Base-by-base conservation (phyloP, 2,797 vertebrate genomes). In the Falco peregrinus region DNA sequence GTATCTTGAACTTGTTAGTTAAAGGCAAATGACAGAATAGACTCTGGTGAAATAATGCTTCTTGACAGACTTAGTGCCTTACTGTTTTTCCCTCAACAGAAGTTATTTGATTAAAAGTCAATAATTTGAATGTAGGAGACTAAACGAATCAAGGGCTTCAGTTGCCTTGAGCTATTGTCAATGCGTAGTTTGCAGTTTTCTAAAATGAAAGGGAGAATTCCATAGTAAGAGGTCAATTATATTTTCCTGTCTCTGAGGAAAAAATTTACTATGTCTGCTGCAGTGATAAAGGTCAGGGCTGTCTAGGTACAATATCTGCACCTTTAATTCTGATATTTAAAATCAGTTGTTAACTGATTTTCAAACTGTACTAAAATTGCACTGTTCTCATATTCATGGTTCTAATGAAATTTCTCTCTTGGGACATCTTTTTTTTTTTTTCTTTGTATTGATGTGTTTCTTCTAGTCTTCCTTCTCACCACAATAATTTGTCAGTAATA, bases 181-280 rank as follows among this genome's bases (percentile, higher is more conserved):
- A 95, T 97, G 94, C 76, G 93, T 96, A 89, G 93, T 81, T 91
- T 93, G 82, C 82, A 89, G 73, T 84, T 96, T 96, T 94, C 59
- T 89, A 59, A 92, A 95, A 91, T 51, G 39, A 74, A 63, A 68
- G 70, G n/a, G 89, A 94, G 87, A 89, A 91, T 85, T 86, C 76
- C 43, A 28, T 91, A 20, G 22, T 89, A 84, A 85, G 75, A 84
- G 68, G 89, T 96, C 94, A 93, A 94, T 96, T 92, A 56, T 33
- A 88, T 96, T 97, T 96, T 96, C 94, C 94, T 93, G 84, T 87
- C 95, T 84, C 84, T 56, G 43, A 92, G 93, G 95, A 91, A 89
- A 86, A 91, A 76, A 61, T 1, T 3, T 19, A 79, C 1, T 76
- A 14, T 73, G 35, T 87, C 24, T 76, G 0, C 78, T 68, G 53